phyloP scores from a whole-genome alignment of 2,113 vertebrate genomes.

The Panthera leo region DNA sequence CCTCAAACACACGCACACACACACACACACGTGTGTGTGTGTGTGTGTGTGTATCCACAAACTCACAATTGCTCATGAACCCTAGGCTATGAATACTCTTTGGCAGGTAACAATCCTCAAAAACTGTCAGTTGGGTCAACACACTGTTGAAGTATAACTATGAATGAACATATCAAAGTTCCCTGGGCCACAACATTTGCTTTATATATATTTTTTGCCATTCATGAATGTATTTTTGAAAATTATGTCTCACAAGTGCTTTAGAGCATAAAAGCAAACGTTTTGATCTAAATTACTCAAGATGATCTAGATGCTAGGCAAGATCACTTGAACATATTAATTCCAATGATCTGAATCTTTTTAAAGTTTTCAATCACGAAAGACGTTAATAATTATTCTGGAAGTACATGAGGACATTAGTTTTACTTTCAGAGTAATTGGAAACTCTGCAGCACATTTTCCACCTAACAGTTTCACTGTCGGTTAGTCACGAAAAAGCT shows the following conservation, averaged over 20 bases:
- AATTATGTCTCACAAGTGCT: neutral
- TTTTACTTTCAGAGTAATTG: neutral
- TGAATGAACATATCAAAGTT: neutral
- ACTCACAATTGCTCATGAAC: neutral
- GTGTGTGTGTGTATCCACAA: neutral
- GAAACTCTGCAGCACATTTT: neutral
- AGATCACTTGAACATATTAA: neutral
- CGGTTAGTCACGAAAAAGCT: neutral
- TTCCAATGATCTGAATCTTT: neutral
- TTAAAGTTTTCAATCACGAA: neutral
- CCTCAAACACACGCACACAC: neutral
- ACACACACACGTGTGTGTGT: too few relatives aligned
- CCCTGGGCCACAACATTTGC: neutral
- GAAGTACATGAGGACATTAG: neutral
- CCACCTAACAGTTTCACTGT: neutral
- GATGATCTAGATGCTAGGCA: neutral
- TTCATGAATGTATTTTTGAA: constrained; percentile 3
- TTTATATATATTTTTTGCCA: neutral
- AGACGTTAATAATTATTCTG: neutral
- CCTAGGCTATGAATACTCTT: neutral
- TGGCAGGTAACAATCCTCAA: neutral
- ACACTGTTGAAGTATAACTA: neutral
- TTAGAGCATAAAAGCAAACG: neutral
- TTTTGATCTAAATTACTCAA: neutral
- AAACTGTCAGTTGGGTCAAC: neutral